Evolutionary conservation across 2,797 vertebrate species (phyloP).

Genomic region (Nothura maculosa): DNA sequence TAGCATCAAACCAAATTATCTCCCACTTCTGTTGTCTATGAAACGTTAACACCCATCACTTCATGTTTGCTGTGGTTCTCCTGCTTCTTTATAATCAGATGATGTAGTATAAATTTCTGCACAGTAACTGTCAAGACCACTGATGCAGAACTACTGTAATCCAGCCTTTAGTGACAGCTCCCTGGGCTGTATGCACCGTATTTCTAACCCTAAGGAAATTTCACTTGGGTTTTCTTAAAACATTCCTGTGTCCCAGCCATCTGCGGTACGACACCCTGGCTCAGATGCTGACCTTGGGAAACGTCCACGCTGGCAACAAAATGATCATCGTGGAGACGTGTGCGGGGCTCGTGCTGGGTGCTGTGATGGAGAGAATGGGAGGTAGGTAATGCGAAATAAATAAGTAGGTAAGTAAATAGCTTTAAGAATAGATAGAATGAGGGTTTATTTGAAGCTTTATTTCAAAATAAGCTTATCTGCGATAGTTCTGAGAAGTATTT

Average conservation of each 20-base stretch:
- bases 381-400: slow-evolving; percentile 80
- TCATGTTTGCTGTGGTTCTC: background rate
- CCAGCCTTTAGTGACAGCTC: background rate
- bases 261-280: slow-evolving; percentile 94
- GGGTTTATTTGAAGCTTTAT: background rate
- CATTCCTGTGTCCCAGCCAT: slow-evolving; percentile 82
- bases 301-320: slow-evolving; percentile 94
- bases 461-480: background rate
- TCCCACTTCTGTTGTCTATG: background rate
- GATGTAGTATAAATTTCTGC: rapidly evolving
- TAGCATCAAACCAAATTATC: background rate
- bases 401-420: too few species aligned
- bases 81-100: background rate
- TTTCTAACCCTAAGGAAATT: background rate
- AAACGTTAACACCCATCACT: background rate
- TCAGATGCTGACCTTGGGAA: slow-evolving; percentile 94
- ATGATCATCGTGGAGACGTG: slow-evolving; percentile 96
- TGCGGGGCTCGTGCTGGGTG: slow-evolving; percentile 93
- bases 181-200: background rate
- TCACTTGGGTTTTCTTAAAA: background rate
- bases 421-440: background rate
- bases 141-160: background rate
- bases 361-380: slow-evolving; percentile 97
- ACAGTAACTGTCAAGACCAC: background rate
- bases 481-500: background rate